phyloP scores from a whole-genome alignment of 2,888 invertebrate genomes.

The Sphaerolaimus hirsutus region DNA sequence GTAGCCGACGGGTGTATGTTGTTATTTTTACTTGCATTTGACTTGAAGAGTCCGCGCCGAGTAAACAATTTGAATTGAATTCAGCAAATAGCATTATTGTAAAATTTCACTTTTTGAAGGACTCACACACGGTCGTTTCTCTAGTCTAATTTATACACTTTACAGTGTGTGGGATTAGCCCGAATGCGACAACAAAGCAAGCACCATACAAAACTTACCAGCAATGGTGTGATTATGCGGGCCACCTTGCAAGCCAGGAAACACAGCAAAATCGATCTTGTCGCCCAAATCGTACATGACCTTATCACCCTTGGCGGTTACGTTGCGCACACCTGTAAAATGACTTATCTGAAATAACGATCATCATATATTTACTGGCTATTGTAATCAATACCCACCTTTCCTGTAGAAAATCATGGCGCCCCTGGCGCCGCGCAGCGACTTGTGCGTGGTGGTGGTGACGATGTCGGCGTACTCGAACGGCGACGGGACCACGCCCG shows the following conservation, averaged over 20 bases:
- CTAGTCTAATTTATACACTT: too few relatives aligned
- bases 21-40: too few relatives aligned
- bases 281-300: conserved; percentile 62
- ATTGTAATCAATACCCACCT: conserved; percentile 28
- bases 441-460: conserved; percentile 81
- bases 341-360: background rate
- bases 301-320: conserved; percentile 50
- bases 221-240: conserved; percentile 93
- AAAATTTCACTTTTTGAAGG: background rate
- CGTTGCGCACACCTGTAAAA: conserved; percentile 41
- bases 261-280: conserved; percentile 66
- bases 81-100: too few relatives aligned
- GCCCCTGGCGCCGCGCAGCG: conserved; percentile 51
- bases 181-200: too few relatives aligned
- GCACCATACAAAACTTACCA: conserved; percentile 32
- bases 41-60: too few relatives aligned
- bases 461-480: conserved; percentile 67
- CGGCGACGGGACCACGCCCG: conserved; percentile 67
- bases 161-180: too few relatives aligned
- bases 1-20: too few relatives aligned
- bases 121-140: background rate
- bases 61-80: too few relatives aligned
- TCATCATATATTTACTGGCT: background rate
- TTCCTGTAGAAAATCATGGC: conserved; percentile 67
- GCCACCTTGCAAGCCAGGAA: conserved; percentile 83